Evolutionary conservation across 2,888 invertebrate species (phyloP).

Genomic region (Spilosoma lubricipeda): DNA sequence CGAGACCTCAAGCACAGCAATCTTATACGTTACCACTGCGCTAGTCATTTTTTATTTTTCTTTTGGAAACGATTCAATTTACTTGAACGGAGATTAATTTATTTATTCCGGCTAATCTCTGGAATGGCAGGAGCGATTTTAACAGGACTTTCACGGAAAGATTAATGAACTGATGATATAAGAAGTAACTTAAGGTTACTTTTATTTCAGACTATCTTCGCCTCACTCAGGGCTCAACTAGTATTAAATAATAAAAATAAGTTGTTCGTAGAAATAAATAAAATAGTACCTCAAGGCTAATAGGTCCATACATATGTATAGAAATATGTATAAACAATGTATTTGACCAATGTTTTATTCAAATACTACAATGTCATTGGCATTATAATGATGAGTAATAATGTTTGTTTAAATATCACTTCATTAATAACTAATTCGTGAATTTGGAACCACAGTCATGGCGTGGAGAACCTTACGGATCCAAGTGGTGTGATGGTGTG

Average conservation of each 20-base stretch:
- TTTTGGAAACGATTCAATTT: background rate
- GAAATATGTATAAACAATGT: background rate
- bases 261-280: background rate
- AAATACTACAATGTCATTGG: conserved; percentile 6
- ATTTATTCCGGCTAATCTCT: no score
- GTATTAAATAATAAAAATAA: no score
- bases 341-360: conserved; percentile 11
- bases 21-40: no score
- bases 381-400: conserved; percentile 3
- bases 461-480: background rate
- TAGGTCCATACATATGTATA: background rate
- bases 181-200: no score
- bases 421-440: background rate
- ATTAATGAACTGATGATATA: no score
- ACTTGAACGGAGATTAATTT: background rate
- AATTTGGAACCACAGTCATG: background rate
- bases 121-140: no score
- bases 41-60: background rate
- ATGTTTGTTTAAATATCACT: conserved; percentile 1
- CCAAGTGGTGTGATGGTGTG: no score
- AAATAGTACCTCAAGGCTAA: no score
- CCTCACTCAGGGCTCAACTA: no score
- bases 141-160: no score
- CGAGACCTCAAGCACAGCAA: no score
- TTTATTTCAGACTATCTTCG: no score